phyloP scores from a whole-genome alignment of 2,113 vertebrate species.

The Eolophus roseicapilla region DNA sequence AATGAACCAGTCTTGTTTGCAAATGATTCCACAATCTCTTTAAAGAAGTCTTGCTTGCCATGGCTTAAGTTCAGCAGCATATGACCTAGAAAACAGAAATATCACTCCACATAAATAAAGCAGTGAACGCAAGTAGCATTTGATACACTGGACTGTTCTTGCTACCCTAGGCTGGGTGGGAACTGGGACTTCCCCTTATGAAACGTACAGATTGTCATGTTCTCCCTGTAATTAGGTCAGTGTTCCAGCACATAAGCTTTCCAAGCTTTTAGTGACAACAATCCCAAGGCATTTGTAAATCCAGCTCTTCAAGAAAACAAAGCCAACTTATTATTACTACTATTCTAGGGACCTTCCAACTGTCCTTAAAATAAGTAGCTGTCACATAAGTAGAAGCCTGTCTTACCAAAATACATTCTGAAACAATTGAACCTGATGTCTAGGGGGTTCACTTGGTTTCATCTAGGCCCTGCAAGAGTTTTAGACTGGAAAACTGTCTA shows the following conservation, averaged over 20 bases:
- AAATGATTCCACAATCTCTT: conserved; percentile 90
- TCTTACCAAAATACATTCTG: neutral
- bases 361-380: neutral
- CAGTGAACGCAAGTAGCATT: neutral
- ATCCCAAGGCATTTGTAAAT: neutral
- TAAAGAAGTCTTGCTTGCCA: conserved; percentile 82
- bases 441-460: neutral
- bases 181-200: neutral
- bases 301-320: neutral
- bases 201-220: neutral
- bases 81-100: conserved; percentile 79
- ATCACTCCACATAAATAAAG: neutral
- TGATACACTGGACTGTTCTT: neutral
- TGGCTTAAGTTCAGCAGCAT: conserved; percentile 89
- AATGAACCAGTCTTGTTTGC: conserved; percentile 85
- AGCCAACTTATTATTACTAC: neutral
- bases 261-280: neutral
- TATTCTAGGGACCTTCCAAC: neutral
- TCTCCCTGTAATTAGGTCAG: neutral
- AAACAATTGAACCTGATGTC: neutral
- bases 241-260: neutral
- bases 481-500: neutral
- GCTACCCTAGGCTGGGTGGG: neutral
- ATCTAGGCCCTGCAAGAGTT: neutral
- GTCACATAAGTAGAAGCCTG: neutral